These are phyloP conservation scores for Tenthredo livida DNA, from an alignment of 2,888 invertebrate genomes.

Conservation along the genomic window DNA sequence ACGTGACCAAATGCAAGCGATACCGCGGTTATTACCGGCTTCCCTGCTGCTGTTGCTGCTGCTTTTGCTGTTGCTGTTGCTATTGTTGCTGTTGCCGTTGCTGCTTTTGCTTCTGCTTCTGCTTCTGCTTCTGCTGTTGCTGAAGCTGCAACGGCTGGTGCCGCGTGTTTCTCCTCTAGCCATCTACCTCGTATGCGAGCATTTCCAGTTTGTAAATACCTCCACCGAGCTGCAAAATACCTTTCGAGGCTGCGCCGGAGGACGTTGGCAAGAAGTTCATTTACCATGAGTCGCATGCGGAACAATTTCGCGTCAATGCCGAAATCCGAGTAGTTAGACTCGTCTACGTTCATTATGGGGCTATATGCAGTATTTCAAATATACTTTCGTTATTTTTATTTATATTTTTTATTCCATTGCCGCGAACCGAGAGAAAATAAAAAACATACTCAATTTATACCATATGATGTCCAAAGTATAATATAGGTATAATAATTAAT, in stretches of 20 bases:
- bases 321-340: background rate
- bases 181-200: conserved; percentile 55
- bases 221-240: conserved; percentile 66
- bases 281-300: background rate
- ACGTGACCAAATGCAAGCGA: conserved; percentile 46
- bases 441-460: too few relatives aligned
- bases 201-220: conserved; percentile 71
- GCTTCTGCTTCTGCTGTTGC: background rate
- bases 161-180: conserved; percentile 28
- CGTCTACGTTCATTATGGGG: background rate
- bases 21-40: conserved; percentile 39
- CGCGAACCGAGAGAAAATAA: too few relatives aligned
- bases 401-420: too few relatives aligned
- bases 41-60: conserved; percentile 22
- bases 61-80: background rate
- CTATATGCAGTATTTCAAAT: background rate
- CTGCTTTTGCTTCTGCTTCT: background rate
- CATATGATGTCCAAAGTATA: too few relatives aligned
- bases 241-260: conserved; percentile 71
- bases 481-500: too few relatives aligned
- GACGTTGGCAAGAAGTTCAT: conserved; percentile 65
- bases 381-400: background rate
- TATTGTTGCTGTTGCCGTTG: background rate
- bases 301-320: background rate
- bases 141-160: background rate